These are phyloP conservation scores for Maniola hyperantus DNA, from an alignment of 2,888 invertebrate genomes.

Conservation along the genomic window DNA sequence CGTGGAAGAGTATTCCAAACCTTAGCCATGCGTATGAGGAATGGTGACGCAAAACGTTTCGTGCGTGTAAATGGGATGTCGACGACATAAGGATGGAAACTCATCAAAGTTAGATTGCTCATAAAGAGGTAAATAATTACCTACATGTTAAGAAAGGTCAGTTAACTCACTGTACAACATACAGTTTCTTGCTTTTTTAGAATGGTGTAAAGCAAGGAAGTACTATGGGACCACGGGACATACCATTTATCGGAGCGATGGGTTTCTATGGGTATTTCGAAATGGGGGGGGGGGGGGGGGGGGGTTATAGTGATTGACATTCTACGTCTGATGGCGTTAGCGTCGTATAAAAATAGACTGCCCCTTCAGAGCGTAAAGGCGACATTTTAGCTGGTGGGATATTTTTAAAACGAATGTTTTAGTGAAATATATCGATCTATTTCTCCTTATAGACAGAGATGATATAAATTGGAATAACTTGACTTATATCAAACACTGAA, in stretches of 20 bases:
- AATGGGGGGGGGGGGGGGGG: slow-evolving; percentile 48
- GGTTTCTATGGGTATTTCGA: slow-evolving; percentile 57
- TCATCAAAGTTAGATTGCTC: too few species aligned
- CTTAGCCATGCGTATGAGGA: too few species aligned
- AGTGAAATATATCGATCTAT: background rate
- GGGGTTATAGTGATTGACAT: slow-evolving; percentile 64
- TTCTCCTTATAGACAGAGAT: background rate
- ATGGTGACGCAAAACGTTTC: too few species aligned
- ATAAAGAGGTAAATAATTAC: background rate
- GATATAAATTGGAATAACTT: background rate
- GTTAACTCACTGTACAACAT: background rate
- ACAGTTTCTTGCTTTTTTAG: background rate
- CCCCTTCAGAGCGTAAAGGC: slow-evolving; percentile 11
- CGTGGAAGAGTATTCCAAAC: too few species aligned
- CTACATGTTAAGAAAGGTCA: background rate
- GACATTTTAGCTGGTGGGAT: slow-evolving; percentile 5
- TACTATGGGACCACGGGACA: slow-evolving; percentile 38
- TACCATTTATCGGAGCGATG: slow-evolving; percentile 50
- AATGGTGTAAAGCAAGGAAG: background rate
- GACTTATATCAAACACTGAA: too few species aligned
- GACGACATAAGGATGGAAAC: too few species aligned
- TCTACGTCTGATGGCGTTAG: slow-evolving; percentile 48
- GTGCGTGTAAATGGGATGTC: too few species aligned
- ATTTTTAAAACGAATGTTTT: slow-evolving; percentile 6
- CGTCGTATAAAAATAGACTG: slow-evolving; percentile 36